Conservation (phyloP, 2,113 vertebrate species). For the Nannospalax galili region DNA sequence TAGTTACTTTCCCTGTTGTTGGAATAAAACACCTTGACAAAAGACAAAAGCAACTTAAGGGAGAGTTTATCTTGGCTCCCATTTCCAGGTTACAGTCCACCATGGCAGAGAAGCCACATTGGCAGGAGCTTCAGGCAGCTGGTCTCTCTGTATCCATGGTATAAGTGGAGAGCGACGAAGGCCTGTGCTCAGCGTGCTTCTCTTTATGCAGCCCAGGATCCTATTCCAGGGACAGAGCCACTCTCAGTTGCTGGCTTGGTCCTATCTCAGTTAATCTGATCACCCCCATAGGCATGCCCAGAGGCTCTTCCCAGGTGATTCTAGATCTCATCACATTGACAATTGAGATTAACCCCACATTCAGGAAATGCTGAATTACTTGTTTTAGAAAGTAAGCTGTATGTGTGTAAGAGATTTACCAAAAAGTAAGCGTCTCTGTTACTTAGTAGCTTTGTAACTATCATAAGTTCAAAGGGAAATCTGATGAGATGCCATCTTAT, state of each 20-base stretch:
- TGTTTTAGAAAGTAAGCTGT: not conserved
- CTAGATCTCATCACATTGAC: not conserved
- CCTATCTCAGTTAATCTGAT: not conserved
- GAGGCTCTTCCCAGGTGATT: not conserved
- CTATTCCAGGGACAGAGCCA: not conserved
- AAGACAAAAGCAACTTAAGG: not conserved
- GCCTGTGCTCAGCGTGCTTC: not conserved
- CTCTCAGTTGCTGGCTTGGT: not conserved
- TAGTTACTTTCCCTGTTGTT: not conserved
- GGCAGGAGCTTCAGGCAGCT: too few relatives aligned
- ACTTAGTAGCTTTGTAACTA: not conserved
- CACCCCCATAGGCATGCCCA: not conserved
- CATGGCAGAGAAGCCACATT: not conserved
- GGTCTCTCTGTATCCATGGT: too few relatives aligned
- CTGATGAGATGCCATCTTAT: too few relatives aligned
- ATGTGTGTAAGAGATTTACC: not conserved
- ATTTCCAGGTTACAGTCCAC: not conserved
- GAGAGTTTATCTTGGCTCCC: not conserved
- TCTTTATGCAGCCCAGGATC: not conserved
- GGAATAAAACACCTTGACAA: not conserved
- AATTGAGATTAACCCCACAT: not conserved
- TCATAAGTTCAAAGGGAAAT: not conserved
- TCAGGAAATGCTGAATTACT: not conserved
- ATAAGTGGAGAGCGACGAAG: not conserved
- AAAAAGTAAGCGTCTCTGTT: not conserved